phyloP scores from a whole-genome alignment of 2,113 vertebrate species.

The Oophaga pumilio region DNA sequence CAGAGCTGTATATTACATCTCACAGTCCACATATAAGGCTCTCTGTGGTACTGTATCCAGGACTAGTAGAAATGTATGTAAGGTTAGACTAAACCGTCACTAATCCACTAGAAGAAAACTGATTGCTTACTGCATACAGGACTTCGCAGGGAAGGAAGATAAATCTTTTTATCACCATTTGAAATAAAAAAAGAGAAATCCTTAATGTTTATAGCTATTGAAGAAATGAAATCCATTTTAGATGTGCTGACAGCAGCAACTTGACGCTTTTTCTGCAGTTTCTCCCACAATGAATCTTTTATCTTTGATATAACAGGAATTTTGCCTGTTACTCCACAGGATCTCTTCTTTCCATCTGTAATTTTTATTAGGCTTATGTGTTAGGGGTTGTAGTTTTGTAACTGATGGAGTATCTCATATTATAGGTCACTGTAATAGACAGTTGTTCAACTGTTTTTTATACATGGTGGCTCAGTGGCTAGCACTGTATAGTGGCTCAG shows the following conservation, averaged over 20 bases:
- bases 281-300: background rate
- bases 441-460: no score
- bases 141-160: background rate
- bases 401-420: no score
- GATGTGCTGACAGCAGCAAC: constrained; percentile 13
- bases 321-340: background rate
- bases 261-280: background rate
- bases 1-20: no score
- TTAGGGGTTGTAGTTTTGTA: background rate
- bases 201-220: background rate
- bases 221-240: background rate
- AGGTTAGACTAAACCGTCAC: background rate
- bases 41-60: no score
- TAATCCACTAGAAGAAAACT: background rate
- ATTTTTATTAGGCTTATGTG: background rate
- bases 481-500: no score
- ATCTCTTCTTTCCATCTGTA: no score
- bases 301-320: background rate
- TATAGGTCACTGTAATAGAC: no score
- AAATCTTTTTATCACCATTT: constrained; percentile 16
- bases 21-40: no score
- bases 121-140: background rate
- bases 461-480: no score
- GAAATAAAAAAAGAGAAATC: background rate
- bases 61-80: no score